Evolutionary conservation across 2,888 invertebrate species (phyloP).

Genomic region (Lissocephala sabroskyi): DNA sequence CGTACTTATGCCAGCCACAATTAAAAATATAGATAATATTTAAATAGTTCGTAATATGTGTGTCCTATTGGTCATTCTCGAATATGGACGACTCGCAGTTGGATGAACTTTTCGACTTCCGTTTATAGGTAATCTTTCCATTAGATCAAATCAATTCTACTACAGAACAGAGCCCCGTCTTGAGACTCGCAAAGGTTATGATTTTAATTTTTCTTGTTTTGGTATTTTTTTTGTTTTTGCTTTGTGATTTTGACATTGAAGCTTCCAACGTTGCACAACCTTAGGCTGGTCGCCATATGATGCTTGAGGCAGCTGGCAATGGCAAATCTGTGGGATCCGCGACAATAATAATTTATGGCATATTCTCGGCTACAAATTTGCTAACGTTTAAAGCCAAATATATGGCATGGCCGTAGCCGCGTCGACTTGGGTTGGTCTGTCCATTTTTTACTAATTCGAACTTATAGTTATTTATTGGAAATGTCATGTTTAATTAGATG

Average conservation of each 20-base stretch:
- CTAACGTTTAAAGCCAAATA: not conserved
- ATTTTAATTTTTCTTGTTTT: conserved; percentile 8
- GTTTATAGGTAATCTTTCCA: too few relatives aligned
- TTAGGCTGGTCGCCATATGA: conserved; percentile 7
- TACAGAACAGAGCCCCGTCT: too few relatives aligned
- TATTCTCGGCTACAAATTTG: not conserved
- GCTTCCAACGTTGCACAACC: conserved; percentile 22
- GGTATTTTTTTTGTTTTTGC: conserved; percentile 9
- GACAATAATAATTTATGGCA: conserved; percentile 10
- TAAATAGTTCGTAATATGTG: conserved; percentile 16
- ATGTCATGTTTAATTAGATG: conserved; percentile 56
- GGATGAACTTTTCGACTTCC: too few relatives aligned
- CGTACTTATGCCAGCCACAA: conserved; percentile 41
- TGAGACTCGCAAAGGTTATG: too few relatives aligned
- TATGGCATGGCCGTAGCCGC: too few relatives aligned
- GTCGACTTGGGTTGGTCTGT: not conserved
- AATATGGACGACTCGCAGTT: too few relatives aligned
- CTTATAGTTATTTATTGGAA: conserved; percentile 60
- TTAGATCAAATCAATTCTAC: too few relatives aligned
- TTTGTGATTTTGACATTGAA: conserved; percentile 37
- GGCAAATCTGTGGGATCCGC: not conserved
- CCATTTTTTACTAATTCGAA: conserved; percentile 28
- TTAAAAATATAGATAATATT: conserved; percentile 51
- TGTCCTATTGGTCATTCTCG: too few relatives aligned
- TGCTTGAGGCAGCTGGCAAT: not conserved